These are phyloP conservation scores for Apis cerana DNA, from an alignment of 1,140 invertebrate genomes.

Conservation along the genomic window DNA sequence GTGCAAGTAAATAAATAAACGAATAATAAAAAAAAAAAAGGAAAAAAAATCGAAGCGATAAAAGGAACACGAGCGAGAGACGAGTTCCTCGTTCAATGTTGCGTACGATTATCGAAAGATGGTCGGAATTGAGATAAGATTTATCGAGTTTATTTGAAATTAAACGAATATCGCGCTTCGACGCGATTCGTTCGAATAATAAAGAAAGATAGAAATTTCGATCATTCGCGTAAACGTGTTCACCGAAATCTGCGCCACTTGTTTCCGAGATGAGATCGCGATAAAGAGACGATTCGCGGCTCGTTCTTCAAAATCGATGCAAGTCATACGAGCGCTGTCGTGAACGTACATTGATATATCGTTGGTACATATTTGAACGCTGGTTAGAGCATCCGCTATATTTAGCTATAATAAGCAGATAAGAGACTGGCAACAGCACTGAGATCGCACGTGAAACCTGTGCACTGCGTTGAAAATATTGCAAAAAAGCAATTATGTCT, in stretches of 20 bases:
- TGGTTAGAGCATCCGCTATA: slow-evolving; percentile 62
- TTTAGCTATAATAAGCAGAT: slow-evolving; percentile 66
- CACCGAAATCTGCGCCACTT: background rate
- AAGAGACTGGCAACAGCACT: slow-evolving; percentile 44
- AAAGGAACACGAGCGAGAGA: too few relatives aligned
- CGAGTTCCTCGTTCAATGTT: too few relatives aligned
- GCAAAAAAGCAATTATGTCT: background rate
- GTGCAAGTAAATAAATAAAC: too few relatives aligned
- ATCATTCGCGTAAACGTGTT: too few relatives aligned
- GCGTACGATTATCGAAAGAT: too few relatives aligned
- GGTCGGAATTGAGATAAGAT: too few relatives aligned
- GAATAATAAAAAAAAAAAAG: too few relatives aligned
- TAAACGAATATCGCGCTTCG: too few relatives aligned
- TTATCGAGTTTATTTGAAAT: too few relatives aligned
- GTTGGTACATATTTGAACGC: slow-evolving; percentile 43
- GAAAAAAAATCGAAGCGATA: too few relatives aligned
- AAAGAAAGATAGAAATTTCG: too few relatives aligned
- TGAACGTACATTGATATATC: slow-evolving; percentile 13
- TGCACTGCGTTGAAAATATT: background rate
- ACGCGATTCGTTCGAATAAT: too few relatives aligned
- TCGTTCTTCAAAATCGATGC: background rate
- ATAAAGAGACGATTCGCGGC: background rate
- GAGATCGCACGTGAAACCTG: slow-evolving; percentile 35
- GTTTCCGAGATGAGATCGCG: background rate
- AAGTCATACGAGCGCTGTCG: slow-evolving; percentile 3